These are phyloP conservation scores for Diuraphis noxia DNA, from an alignment of 1,140 invertebrate species.

Conservation along the genomic window DNA sequence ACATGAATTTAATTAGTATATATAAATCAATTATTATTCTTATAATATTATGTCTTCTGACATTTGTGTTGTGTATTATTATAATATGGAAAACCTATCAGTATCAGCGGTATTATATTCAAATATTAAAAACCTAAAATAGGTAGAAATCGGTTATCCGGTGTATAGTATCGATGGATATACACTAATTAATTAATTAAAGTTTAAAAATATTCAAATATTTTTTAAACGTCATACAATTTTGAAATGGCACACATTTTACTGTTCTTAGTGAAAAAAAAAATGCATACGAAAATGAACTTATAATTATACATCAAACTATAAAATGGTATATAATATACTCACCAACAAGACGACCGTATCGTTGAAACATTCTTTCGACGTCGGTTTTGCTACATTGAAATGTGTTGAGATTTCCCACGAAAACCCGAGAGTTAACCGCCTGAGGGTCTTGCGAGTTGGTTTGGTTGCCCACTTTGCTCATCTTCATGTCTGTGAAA, in stretches of 20 bases:
- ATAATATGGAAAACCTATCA: neutral
- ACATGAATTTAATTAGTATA: neutral
- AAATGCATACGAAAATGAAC: neutral
- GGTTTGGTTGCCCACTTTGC: constrained; percentile 84
- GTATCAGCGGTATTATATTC: too few relatives aligned
- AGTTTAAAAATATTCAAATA: neutral
- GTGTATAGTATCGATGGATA: neutral
- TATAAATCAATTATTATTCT: neutral
- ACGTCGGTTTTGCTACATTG: constrained; percentile 86
- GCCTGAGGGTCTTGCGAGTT: constrained; percentile 85
- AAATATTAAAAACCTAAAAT: neutral
- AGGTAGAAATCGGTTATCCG: neutral
- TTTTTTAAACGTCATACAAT: neutral
- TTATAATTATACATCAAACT: neutral
- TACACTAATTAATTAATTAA: neutral
- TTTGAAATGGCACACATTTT: neutral
- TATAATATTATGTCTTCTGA: neutral
- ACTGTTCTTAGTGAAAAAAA: neutral
- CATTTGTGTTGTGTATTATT: neutral
- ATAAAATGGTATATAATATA: constrained; percentile 40
- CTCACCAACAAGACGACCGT: constrained; percentile 79
- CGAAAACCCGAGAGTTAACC: constrained; percentile 84
- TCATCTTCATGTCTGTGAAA: constrained; percentile 71
- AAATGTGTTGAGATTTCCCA: constrained; percentile 88
- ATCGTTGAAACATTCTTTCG: constrained; percentile 82